Base-by-base conservation (phyloP, 2,113 vertebrate species). In the Struthidea cinerea region DNA sequence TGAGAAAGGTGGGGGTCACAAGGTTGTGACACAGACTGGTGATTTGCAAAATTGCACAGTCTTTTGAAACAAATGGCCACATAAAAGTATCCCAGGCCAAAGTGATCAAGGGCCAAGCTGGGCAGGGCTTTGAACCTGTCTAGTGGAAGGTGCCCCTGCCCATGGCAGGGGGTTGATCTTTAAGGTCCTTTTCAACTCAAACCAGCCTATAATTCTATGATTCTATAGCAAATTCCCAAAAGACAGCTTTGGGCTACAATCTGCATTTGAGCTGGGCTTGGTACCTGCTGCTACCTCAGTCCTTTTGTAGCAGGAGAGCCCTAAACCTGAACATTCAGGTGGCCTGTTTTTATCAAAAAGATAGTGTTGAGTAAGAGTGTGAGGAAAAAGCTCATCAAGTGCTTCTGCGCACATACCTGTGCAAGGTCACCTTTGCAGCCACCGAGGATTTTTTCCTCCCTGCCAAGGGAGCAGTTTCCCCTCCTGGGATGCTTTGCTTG, bases 401-500 rank as follows among this genome's bases (percentile, higher is more conserved):
- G 47, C 32, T 94, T 60, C 60, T 78, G 60, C 52, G 33, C 2
- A 1, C 21, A 19, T 20, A 33, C 7, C 23, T 42, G 11, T 74
- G 46, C 76, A 89, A 55, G 32, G 37, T 59, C 91, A 80, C 60
- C 61, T 70, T n/a, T 71, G 52, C 52, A 59, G 64, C 35, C 50
- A 11, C 13, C 22, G 42, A 37, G 35, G 23, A 35, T 24, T 49
- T 83, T 71, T 65, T 46, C 42, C 22, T 32, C 16, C 33, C 9
- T 74, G 42, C 30, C 26, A 26, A 64, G 5, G 44, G 30, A 90
- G 37, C 0, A 0, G 11, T 57, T 56, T 35, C 11, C 16, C 15
- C 4, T 55, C 33, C 33, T 56, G 76, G 47, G 28, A 52, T 68
- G 53, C 12, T 84, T 84, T 0, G 0, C 53, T 64, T 1, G 1